Percentiles rank a stretch among this genome's conserved stretches.
Evolutionary conservation across 2,888 invertebrate species (phyloP).

Genomic region (Crematogaster levior): DNA sequence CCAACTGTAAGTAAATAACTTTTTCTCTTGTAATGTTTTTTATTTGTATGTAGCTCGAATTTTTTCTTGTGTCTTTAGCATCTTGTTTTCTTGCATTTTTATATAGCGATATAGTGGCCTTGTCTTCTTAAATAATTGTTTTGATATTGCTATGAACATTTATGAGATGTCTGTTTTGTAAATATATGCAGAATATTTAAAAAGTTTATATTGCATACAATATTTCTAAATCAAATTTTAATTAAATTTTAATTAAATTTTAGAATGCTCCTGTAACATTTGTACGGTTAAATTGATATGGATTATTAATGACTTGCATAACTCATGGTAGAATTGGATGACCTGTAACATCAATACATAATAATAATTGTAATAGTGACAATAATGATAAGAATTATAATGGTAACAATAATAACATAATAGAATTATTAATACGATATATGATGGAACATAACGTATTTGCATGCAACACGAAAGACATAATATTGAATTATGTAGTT

Average conservation of each 20-base stretch:
- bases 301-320: conserved; percentile 45
- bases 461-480: conserved; percentile 8
- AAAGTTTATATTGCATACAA: not conserved
- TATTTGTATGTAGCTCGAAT: not conserved
- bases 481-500: conserved; percentile 31
- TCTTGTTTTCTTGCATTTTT: not conserved
- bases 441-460: conserved; percentile 16
- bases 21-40: not conserved
- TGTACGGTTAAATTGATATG: conserved; percentile 24
- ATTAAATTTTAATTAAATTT: conserved; percentile 39
- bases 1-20: not conserved
- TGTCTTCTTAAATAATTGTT: not conserved
- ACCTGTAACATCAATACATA: conserved; percentile 18
- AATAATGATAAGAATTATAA: conserved; percentile 40
- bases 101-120: not conserved
- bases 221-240: conserved; percentile 16
- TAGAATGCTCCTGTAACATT: not conserved
- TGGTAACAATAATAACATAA: conserved; percentile 37
- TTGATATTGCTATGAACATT: not conserved
- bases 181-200: not conserved
- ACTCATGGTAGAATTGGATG: conserved; percentile 32
- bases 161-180: not conserved
- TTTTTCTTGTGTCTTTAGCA: not conserved
- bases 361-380: conserved; percentile 26
- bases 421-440: conserved; percentile 45